phyloP scores from a whole-genome alignment of 92 coral and sea anemone genomes.

The Desmophyllum pertusum region DNA sequence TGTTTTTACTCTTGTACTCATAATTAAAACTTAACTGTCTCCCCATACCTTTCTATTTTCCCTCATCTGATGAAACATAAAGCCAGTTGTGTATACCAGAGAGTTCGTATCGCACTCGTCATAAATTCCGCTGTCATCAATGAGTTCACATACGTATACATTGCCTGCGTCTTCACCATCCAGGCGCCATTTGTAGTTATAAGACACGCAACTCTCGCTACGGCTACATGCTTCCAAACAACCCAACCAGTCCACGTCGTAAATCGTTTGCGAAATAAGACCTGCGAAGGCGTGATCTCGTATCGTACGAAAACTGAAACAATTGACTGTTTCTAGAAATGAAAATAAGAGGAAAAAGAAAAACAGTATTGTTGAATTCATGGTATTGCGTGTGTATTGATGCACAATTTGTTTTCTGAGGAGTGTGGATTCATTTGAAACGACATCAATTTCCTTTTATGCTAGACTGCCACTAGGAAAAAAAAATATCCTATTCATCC shows the following conservation, averaged over 20 bases:
- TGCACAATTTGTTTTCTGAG: not conserved
- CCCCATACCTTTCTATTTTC: not conserved
- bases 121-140: not conserved
- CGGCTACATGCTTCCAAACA: conserved; percentile 47
- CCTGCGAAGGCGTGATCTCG: conserved; percentile 27
- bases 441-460: not conserved
- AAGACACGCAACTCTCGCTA: conserved; percentile 35
- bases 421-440: not conserved
- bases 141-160: conserved; percentile 2
- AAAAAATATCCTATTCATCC: not conserved
- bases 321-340: not conserved
- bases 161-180: not conserved
- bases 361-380: not conserved
- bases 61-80: conserved; percentile 4
- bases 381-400: not conserved
- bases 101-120: conserved; percentile 5
- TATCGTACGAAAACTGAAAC: conserved; percentile 1
- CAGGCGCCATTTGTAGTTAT: conserved; percentile 30
- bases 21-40: no score
- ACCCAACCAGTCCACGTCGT: conserved; percentile 47
- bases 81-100: not conserved
- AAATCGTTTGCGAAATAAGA: conserved; percentile 7
- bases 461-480: not conserved
- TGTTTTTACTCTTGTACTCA: not conserved
- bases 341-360: not conserved